Evolutionary conservation across 1,140 invertebrate species (phyloP).

Genomic region (Drosophila nigrodunni): DNA sequence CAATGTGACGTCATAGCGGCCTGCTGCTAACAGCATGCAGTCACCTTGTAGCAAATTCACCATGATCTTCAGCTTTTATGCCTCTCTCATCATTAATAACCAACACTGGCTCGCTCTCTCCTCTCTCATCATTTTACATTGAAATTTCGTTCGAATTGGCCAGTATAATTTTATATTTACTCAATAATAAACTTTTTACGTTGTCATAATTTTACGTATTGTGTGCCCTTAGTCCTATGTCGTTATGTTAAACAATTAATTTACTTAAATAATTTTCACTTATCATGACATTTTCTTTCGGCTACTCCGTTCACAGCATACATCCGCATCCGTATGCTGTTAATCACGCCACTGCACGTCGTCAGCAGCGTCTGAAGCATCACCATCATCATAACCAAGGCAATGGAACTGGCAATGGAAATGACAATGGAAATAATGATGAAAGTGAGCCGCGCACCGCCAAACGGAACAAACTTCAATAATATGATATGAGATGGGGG

Average conservation of each 20-base stretch:
- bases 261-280: background rate
- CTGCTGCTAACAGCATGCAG: too few species aligned
- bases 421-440: constrained; percentile 37
- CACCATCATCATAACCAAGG: constrained; percentile 38
- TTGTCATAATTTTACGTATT: constrained; percentile 43
- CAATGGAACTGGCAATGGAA: background rate
- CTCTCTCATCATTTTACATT: constrained; percentile 32
- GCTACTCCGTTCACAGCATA: constrained; percentile 42
- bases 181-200: constrained; percentile 30
- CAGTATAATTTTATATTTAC: constrained; percentile 58
- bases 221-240: background rate
- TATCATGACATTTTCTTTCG: constrained; percentile 27
- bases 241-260: background rate
- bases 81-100: constrained; percentile 10
- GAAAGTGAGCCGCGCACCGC: constrained; percentile 10
- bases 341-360: constrained; percentile 43
- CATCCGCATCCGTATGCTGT: constrained; percentile 72
- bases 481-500: constrained; percentile 18
- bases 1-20: too few species aligned
- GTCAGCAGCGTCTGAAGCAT: constrained; percentile 66
- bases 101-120: constrained; percentile 18
- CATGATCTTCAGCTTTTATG: background rate
- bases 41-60: background rate
- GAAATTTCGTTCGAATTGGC: constrained; percentile 70
- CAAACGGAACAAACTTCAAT: constrained; percentile 61